phyloP scores from a whole-genome alignment of 2,113 vertebrate species.

The Tachysurus fulvidraco region DNA sequence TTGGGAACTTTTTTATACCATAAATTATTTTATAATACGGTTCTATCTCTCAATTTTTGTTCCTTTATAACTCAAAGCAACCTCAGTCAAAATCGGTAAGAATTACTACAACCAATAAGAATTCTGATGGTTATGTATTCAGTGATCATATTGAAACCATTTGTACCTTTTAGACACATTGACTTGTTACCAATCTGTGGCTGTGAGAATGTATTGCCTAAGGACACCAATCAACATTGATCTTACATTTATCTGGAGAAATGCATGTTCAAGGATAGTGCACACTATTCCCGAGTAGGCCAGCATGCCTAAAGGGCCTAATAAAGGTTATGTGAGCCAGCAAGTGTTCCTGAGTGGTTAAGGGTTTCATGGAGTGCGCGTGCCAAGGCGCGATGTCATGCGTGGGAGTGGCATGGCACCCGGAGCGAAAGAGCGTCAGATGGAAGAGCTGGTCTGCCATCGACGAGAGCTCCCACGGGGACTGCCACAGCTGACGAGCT shows the following conservation, averaged over 20 bases:
- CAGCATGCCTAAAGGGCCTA: slow-evolving; percentile 38
- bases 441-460: slow-evolving; percentile 56
- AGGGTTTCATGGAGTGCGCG: slow-evolving; percentile 23
- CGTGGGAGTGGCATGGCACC: slow-evolving; percentile 52
- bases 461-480: slow-evolving; percentile 52
- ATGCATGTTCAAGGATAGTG: slow-evolving; percentile 1
- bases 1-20: background rate
- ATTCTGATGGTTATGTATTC: background rate
- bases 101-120: background rate
- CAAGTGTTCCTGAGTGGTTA: slow-evolving; percentile 40
- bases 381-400: slow-evolving; percentile 55
- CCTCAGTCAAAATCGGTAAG: background rate
- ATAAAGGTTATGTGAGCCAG: slow-evolving; percentile 44
- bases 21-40: background rate
- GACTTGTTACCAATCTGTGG: background rate
- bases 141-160: background rate
- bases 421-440: slow-evolving; percentile 60
- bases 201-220: background rate
- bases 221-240: slow-evolving; percentile 17
- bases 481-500: slow-evolving; percentile 57
- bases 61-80: background rate
- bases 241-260: slow-evolving; percentile 11
- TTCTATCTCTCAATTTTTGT: too few species aligned
- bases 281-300: background rate
- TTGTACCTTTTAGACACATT: background rate